Evolutionary conservation across 2,888 invertebrate species (phyloP).

Genomic region (Ellobium chinense): DNA sequence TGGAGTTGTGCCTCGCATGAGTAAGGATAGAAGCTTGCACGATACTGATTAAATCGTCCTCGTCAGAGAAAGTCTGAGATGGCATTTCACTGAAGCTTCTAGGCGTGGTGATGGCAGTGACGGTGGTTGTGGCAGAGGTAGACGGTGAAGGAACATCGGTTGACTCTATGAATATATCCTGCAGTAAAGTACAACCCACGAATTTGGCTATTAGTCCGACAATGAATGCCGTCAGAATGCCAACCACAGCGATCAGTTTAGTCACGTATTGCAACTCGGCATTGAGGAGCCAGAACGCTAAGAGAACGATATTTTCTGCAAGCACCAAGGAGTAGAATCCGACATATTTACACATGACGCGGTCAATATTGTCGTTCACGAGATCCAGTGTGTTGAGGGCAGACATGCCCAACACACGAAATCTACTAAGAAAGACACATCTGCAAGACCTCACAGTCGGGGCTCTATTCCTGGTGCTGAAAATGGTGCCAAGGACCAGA

Average conservation of each 20-base stretch:
- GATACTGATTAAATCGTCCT: conserved; percentile 2
- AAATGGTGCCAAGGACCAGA: background rate
- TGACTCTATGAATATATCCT: background rate
- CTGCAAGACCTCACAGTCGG: background rate
- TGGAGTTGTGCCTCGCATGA: background rate
- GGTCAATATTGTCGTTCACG: conserved; percentile 42
- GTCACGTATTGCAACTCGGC: conserved; percentile 54
- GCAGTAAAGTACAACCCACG: conserved; percentile 5
- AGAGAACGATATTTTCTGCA: conserved; percentile 66
- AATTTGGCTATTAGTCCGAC: conserved; percentile 64
- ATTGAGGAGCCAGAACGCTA: conserved; percentile 65
- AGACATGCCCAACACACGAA: background rate
- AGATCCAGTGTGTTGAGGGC: conserved; percentile 45
- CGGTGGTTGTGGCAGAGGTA: background rate
- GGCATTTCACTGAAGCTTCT: background rate
- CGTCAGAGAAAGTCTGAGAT: background rate
- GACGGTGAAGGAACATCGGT: background rate
- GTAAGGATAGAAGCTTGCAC: background rate
- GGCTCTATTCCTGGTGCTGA: background rate
- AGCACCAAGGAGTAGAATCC: conserved; percentile 62
- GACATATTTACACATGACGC: conserved; percentile 65
- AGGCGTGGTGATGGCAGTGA: background rate
- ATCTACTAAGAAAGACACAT: background rate
- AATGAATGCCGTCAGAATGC: conserved; percentile 59
- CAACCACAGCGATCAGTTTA: conserved; percentile 60